Base-by-base conservation (phyloP, 1,140 invertebrate genomes). In the Drosophila punjabiensis region DNA sequence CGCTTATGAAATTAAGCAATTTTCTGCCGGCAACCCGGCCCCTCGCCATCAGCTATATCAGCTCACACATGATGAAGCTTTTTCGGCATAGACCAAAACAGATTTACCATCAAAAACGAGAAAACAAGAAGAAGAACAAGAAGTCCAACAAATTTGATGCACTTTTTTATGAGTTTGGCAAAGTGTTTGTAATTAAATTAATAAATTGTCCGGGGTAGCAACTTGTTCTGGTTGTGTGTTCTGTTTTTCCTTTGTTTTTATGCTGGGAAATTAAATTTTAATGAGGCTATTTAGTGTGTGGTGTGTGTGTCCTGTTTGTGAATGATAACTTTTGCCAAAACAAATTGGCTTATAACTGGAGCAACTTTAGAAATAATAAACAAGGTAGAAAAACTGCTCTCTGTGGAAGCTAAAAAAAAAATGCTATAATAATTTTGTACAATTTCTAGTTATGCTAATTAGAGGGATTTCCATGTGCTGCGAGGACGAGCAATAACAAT, bases 1-100 rank as follows among this genome's bases (percentile, higher is more conserved):
- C 77, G 81, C 84, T 83, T 88, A 81, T 88, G 84, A 88, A 88
- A 88, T 88, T 83, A 88, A 88, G 83, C 83, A 87, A 88, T 83
- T 88, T 82, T 52, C 64, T 39, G 39, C 59, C 16, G 41, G 30
- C 35, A 3, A 16, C n/a, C 24, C 1, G 30, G 16, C 33, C 39
- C 58, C 9, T 43, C 10, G 45, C 11, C 48, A 48, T 30, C 20
- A 18, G 24, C 24, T 24, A 24, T 24, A 24, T 24, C 24, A 24
- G 41, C 66, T 35, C 63, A 69, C 79, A 79, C 83, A 85, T 81
- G 82, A 82, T 76, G 68, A 70, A 67, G 58, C 73, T 56, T 76
- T 81, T 81, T 69, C 68, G 47, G 48, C 65, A 66, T 77, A 73
- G 79, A 82, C 76, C 78, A 80, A 80, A 84, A 80, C 66, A 84